Evolutionary conservation across 2,797 vertebrate genomes (phyloP).

Genomic region (Salmo trutta): DNA sequence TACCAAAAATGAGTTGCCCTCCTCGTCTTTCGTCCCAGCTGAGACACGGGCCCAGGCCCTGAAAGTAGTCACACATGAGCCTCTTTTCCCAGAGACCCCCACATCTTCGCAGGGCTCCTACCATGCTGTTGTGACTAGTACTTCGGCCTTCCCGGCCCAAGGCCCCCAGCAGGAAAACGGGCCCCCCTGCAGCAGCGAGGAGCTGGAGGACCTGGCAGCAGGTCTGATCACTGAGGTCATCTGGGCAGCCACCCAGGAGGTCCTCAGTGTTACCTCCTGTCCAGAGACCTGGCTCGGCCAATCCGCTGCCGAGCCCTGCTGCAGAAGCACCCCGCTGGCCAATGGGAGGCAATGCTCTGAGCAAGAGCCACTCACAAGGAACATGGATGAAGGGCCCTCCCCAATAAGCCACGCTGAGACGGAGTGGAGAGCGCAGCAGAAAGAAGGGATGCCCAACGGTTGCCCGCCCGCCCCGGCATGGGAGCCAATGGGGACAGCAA

Average conservation of each 20-base stretch:
- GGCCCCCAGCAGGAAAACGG: conserved; percentile 2
- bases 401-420: conserved; percentile 33
- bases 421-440: conserved; percentile 21
- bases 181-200: conserved; percentile 36
- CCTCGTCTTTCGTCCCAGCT: conserved; percentile 20
- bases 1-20: conserved; percentile 44
- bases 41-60: conserved; percentile 19
- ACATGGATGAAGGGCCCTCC: conserved; percentile 22
- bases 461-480: conserved; percentile 47
- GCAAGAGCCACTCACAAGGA: conserved; percentile 33
- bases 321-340: conserved; percentile 38
- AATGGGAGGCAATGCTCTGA: conserved; percentile 45
- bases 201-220: conserved; percentile 85
- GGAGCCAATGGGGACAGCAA: conserved; percentile 43
- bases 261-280: conserved; percentile 68
- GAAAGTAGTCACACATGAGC: conserved; percentile 35
- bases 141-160: conserved; percentile 33
- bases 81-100: conserved; percentile 34
- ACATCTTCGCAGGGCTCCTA: conserved; percentile 34
- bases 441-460: conserved; percentile 61
- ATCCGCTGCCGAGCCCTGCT: conserved; percentile 5
- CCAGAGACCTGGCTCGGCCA: conserved; percentile 29
- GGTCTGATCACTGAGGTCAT: conserved; percentile 90
- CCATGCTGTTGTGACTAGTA: conserved; percentile 53
- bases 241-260: conserved; percentile 85